These are phyloP conservation scores for Drosophila biarmipes DNA, from an alignment of 1,140 invertebrate species.

Conservation along the genomic window DNA sequence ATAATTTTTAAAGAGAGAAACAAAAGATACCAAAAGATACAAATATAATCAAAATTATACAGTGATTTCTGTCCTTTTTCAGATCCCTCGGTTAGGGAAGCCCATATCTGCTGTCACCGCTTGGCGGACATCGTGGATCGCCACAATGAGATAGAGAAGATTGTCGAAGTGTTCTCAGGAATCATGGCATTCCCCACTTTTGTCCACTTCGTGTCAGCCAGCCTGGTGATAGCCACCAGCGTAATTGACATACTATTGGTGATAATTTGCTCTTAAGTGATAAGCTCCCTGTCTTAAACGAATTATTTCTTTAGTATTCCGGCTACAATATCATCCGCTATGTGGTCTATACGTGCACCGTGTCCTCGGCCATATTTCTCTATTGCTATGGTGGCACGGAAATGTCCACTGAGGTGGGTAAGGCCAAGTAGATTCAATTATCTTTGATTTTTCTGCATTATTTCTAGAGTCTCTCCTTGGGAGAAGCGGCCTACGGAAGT, in stretches of 20 bases:
- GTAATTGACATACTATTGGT: conserved; percentile 68
- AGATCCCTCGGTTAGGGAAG: conserved; percentile 32
- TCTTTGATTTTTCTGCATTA: not conserved
- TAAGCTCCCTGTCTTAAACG: not conserved
- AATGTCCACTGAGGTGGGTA: conserved; percentile 51
- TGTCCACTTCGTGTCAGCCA: conserved; percentile 59
- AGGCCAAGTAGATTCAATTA: no score
- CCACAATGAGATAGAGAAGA: conserved; percentile 59
- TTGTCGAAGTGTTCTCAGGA: conserved; percentile 49
- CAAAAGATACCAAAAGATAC: no score
- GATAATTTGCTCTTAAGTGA: not conserved
- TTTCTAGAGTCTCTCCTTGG: conserved; percentile 52
- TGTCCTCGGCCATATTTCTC: conserved; percentile 46
- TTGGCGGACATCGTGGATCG: conserved; percentile 52
- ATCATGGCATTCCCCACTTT: conserved; percentile 64
- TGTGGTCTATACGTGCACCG: conserved; percentile 52
- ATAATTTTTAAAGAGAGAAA: no score
- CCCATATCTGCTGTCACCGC: conserved; percentile 36
- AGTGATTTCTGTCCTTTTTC: no score
- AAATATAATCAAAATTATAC: no score
- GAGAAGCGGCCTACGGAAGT: conserved; percentile 57
- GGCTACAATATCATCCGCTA: conserved; percentile 70
- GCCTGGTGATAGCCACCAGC: conserved; percentile 64
- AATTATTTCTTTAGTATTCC: conserved; percentile 33
- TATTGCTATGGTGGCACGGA: conserved; percentile 66